Base-by-base conservation (phyloP, 2,888 invertebrate species). In the Dynastes grantii region DNA sequence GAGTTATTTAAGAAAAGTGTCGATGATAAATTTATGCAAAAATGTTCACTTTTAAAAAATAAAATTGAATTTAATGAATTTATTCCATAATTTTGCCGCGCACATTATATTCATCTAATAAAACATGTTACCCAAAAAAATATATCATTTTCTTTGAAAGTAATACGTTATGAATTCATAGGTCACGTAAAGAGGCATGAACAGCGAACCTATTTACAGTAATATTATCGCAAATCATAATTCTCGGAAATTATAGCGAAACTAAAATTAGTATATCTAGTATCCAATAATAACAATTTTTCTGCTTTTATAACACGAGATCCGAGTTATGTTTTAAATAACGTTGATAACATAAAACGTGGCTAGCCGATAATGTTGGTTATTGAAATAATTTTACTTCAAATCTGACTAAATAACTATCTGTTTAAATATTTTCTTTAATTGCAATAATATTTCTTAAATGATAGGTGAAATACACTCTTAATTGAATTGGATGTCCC, bases 231-330 rank as follows among this genome's bases (percentile, higher is more conserved):
- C 16, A 16, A 16, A 16, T 58, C 16, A 22, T 9, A 22, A 58
- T 58, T 22, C 22, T 22, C 8, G 16, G 53, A 22, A 53, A 58
- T 58, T 58, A 45, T 2, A 45, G 11, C 9, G 45, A 8, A 16
- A 8, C 22, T 8, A 58, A 58, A 58, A 8, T 58, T 22, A 55
- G 5, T 22, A 5, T 55, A 55, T 55, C 55, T 55, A 22, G 22
- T 58, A 58, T 22, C 16, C 27, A 8, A 58, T 58, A 58, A 58
- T 58, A 58, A 55, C 22, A 16, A 55, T 55, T 55, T 55, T n/a
- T 53, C 11, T 55, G 22, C 55, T 58, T 58, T 58, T 2, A 58
- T 16, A 53, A 53, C n/a, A 37, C 32, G 32, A 37, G 32, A 53
- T 53, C 6, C 16, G 8, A 22, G 8, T 22, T 22, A 16, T 16